Evolutionary conservation across 2,888 invertebrate species (phyloP), one percentile per base, ranked within the genome.

Genomic region (Lepidocyrtoides sp.): DNA sequence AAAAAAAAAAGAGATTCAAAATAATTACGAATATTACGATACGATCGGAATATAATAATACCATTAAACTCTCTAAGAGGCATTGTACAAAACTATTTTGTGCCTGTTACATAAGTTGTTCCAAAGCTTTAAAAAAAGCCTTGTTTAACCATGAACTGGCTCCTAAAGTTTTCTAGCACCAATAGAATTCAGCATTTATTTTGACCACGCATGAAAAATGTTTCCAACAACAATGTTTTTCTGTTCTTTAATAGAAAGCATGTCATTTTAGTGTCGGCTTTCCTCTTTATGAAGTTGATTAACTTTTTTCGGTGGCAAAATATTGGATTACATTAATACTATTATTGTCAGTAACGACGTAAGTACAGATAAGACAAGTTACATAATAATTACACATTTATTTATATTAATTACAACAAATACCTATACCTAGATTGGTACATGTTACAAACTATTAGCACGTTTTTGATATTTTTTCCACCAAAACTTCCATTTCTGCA

Each of bases 101-200:
- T 5, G 32, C 75, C 88, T 23, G 20, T 44, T 83, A 8, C 44
- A 48, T 17, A n/a, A n/a, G n/a, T n/a, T n/a, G 41, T 57, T 57
- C 3, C 51, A 60, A 36, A 41, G 36, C 66, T 41, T 20, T 5
- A 41, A 4, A n/a, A n/a, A 17, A 44, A 82, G 81, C 60, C 20
- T 3, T 57, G 60, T 41, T 1, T 2, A 36, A 77, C 20, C 20
- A 89, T 29, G 81, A 29, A 66, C 44, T 20, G 87, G 32, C 44
- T 12, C 75, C 44, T 26, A 51, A 79, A 2, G 77, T 84, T 75
- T 90, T 90, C 90, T 90, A 90, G 90, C 90, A 90, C 90, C 90
- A 90, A 90, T 79, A 90, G 90, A 90, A 90, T 90, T 90, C 90
- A 90, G 90, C 89, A 14, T 84, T 77, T 54, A 41, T 57, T 81